Evolutionary conservation across 2,113 vertebrate species (phyloP).

Genomic region (Crotalus helleri): DNA sequence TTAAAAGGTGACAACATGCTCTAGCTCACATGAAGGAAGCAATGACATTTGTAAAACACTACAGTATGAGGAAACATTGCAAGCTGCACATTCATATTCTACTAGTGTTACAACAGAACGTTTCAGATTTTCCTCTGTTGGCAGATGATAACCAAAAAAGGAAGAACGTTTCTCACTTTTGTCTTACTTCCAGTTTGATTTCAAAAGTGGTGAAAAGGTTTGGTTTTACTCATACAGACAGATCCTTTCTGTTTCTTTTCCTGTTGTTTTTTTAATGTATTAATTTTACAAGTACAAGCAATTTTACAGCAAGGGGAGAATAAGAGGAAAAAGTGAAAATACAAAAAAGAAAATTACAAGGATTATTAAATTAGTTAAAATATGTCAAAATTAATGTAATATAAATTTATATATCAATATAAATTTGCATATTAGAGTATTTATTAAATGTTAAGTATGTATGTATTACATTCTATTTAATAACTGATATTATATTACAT

Average conservation of each 20-base stretch:
- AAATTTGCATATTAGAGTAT: background rate
- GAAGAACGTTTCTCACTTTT: background rate
- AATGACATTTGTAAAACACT: background rate
- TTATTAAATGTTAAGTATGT: background rate
- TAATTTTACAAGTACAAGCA: background rate
- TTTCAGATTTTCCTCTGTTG: background rate
- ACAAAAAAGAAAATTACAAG: background rate
- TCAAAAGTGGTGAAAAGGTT: background rate
- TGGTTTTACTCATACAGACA: background rate
- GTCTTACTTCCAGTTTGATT: background rate
- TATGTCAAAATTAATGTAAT: background rate
- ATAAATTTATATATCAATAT: background rate
- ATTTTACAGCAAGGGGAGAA: background rate
- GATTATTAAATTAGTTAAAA: background rate
- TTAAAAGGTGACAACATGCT: background rate
- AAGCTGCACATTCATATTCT: background rate
- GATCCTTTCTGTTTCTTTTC: background rate
- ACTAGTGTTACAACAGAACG: background rate
- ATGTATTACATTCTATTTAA: background rate
- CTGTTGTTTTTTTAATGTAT: background rate
- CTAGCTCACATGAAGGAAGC: background rate
- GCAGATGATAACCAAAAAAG: background rate
- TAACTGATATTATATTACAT: background rate
- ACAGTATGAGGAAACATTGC: background rate
- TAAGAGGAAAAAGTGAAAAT: background rate